These are phyloP conservation scores for Nanorana parkeri DNA, from an alignment of 2,113 vertebrate species.

Conservation along the genomic window DNA sequence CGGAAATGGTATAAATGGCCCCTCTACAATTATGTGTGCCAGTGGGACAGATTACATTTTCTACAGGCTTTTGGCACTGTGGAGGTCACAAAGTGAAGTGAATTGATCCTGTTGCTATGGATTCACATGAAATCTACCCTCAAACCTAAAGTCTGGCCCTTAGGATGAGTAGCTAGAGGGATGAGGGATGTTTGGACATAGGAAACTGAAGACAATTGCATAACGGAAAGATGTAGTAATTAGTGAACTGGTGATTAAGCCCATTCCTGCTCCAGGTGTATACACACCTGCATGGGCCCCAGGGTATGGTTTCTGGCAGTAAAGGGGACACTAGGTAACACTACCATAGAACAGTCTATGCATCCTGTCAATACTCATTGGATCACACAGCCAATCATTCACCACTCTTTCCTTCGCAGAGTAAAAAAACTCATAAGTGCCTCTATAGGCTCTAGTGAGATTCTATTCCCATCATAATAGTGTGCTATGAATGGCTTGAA, in stretches of 20 bases:
- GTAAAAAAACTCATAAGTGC: neutral
- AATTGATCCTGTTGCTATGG: neutral
- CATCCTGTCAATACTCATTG: constrained; percentile 1
- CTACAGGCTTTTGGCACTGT: neutral
- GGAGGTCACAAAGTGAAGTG: neutral
- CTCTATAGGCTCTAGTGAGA: neutral
- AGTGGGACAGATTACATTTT: neutral
- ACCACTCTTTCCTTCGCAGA: neutral
- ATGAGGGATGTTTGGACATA: constrained; percentile 33
- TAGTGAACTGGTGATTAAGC: constrained; percentile 43
- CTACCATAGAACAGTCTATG: neutral
- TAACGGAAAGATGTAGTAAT: constrained; percentile 37
- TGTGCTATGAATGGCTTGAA: neutral
- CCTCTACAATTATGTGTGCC: too few relatives aligned
- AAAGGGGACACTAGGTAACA: neutral
- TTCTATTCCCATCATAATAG: neutral
- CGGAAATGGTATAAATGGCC: too few relatives aligned
- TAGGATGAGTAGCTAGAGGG: constrained; percentile 42
- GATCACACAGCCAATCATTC: constrained; percentile 7
- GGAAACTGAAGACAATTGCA: constrained; percentile 49
- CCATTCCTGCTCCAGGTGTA: constrained; percentile 29
- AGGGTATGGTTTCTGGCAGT: constrained; percentile 22
- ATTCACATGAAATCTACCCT: neutral
- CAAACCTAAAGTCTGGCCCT: constrained; percentile 2
- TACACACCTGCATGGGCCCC: constrained; percentile 52